Evolutionary conservation across 2,797 vertebrate species (phyloP), one percentile per base, ranked within the genome.

Genomic region (Coilia nasus): DNA sequence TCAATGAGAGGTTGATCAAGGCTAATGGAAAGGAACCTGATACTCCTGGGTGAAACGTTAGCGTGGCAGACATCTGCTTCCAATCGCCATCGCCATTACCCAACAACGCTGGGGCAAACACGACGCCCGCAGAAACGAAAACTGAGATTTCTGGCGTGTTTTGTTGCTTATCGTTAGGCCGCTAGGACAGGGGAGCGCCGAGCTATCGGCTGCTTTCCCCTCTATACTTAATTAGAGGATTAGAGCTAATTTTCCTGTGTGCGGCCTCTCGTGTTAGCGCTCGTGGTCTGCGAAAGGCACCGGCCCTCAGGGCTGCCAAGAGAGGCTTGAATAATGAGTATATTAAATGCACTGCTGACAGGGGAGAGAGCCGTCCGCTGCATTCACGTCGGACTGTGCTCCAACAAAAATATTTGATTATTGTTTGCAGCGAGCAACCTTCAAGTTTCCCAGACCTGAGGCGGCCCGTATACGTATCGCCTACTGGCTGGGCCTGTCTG

Each of bases 371-470:
- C 91, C 91, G 82, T 92, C 88, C 87, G 90, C 89, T 88, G 81
- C 84, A 88, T 91, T 93, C 87, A 89, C 87, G 90, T 89, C 88
- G 86, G 83, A 90, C 88, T 84, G 41, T 90, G 86, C 86, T 95
- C 94, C 93, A 94, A 94, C 84, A 90, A 93, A 94, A 95, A 95
- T 92, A 94, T 90, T 90, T 86, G 90, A 95, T 94, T 94, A 92
- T 91, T 94, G 93, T 95, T 94, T 93, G 89, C 90, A 92, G 86
- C 90, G 89, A 89, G 90, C 93, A 78, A 41, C 91, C 90, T 86
- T 89, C 82, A 90, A 54, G 88, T 86, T 84, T 89, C 85, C 80
- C 87, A 90, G 89, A 91, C 88, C 90, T 82, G 82, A 90, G 85
- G 89, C 2, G 7, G 50, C 85, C 81, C 85, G 89, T 87, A 89